Percentiles rank a stretch among this genome's conserved stretches.
phyloP scores from a whole-genome alignment of 2,797 vertebrate species.

The Falco naumanni region DNA sequence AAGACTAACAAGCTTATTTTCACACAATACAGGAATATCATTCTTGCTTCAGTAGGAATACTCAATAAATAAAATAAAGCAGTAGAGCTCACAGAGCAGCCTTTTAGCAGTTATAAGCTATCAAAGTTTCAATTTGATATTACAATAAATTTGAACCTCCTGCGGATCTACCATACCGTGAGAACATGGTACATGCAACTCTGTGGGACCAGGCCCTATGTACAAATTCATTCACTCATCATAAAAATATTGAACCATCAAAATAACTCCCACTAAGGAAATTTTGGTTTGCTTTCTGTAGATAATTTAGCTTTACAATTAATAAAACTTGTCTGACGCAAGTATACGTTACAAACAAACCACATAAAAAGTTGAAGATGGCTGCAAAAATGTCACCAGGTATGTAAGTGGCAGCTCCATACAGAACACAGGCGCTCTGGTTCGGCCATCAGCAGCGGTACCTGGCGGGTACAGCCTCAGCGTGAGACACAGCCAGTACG shows the following conservation, averaged over 20 bases:
- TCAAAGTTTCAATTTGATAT: background rate
- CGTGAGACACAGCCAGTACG: background rate
- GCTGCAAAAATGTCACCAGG: background rate
- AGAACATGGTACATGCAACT: background rate
- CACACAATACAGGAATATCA: background rate
- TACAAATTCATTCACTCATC: background rate
- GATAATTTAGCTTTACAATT: background rate
- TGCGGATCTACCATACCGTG: background rate
- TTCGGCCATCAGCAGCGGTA: background rate
- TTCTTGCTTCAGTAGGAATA: background rate
- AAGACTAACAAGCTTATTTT: background rate
- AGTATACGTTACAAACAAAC: background rate
- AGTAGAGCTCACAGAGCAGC: background rate
- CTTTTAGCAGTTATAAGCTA: background rate
- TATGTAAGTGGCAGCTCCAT: background rate
- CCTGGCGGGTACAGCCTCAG: background rate
- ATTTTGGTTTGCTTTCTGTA: background rate
- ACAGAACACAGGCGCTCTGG: rapidly evolving
- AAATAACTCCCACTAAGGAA: background rate
- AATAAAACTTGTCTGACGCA: background rate
- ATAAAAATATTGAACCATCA: background rate
- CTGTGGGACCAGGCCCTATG: background rate
- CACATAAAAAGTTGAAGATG: background rate
- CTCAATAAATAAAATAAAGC: conserved; percentile 3
- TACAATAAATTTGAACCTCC: background rate